Evolutionary conservation across 2,797 vertebrate species (phyloP).

Genomic region (Schizopygopsis malacanthus): DNA sequence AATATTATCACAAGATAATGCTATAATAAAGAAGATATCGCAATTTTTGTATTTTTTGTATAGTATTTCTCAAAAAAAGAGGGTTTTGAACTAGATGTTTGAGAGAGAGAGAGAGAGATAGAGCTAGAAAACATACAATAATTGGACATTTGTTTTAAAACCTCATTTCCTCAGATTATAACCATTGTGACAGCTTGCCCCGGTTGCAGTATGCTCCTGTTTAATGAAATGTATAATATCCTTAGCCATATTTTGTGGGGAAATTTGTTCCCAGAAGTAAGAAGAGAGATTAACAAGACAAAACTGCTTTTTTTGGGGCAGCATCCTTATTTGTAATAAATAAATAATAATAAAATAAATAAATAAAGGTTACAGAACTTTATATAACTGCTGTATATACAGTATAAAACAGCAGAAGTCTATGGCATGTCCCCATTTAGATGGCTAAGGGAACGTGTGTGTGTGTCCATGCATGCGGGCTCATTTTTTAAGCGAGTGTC

Average conservation of each 20-base stretch:
- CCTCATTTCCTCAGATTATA: not conserved
- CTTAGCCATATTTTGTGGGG: not conserved
- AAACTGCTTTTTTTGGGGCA: not conserved
- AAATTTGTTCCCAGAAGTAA: not conserved
- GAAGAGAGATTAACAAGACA: not conserved
- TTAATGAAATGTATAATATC: not conserved
- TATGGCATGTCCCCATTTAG: not conserved
- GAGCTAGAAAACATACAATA: not conserved
- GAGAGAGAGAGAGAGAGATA: too few relatives aligned
- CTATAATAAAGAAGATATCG: too few relatives aligned
- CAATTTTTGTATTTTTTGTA: not conserved
- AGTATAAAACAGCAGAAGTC: not conserved
- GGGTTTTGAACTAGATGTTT: not conserved
- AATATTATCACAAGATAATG: too few relatives aligned
- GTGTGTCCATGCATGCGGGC: constrained; percentile 18
- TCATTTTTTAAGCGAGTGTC: constrained; percentile 35
- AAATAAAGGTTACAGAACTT: not conserved
- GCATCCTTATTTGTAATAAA: not conserved
- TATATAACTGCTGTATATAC: not conserved
- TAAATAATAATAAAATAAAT: too few relatives aligned
- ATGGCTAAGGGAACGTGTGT: not conserved
- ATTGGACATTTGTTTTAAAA: not conserved
- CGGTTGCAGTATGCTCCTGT: not conserved
- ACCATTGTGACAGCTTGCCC: not conserved
- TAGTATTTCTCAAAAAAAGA: not conserved